phyloP scores from a whole-genome alignment of 2,888 invertebrate species.

The Hirtodrosophila duncani region DNA sequence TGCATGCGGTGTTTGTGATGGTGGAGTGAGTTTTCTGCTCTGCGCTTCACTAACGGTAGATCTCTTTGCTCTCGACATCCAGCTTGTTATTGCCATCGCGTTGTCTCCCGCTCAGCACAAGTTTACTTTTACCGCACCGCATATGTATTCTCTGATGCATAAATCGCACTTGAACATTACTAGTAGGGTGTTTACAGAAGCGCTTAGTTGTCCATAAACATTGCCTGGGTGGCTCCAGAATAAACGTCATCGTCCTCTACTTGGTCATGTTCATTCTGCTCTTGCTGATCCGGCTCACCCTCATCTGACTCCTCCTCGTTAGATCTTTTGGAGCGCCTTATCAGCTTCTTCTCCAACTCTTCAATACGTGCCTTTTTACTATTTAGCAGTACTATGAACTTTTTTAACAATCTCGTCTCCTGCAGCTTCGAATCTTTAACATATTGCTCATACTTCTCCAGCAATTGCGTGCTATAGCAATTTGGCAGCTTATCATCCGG shows the following conservation, averaged over 20 bases:
- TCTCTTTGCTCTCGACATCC: no score
- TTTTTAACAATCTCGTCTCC: constrained; percentile 54
- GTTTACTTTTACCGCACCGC: no score
- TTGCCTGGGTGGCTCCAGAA: constrained; percentile 31
- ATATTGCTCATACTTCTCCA: constrained; percentile 48
- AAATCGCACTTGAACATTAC: no score
- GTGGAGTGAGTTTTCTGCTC: no score
- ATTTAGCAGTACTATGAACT: constrained; percentile 64
- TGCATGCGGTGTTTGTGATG: no score
- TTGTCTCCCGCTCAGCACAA: no score
- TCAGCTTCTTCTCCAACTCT: constrained; percentile 47
- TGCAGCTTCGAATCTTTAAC: constrained; percentile 42
- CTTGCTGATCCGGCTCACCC: neutral
- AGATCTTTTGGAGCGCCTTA: neutral
- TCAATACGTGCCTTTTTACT: constrained; percentile 68
- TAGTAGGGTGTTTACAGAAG: neutral
- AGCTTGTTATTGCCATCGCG: no score
- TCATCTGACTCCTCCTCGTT: neutral
- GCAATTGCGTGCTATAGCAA: no score
- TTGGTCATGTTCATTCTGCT: neutral
- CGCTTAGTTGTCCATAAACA: constrained; percentile 9
- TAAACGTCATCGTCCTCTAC: constrained; percentile 26
- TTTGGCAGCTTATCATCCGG: constrained; percentile 1
- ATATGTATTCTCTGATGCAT: no score
- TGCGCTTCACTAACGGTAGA: no score